Conservation (phyloP, 2,113 vertebrate species). For the Acanthisitta chloris region DNA sequence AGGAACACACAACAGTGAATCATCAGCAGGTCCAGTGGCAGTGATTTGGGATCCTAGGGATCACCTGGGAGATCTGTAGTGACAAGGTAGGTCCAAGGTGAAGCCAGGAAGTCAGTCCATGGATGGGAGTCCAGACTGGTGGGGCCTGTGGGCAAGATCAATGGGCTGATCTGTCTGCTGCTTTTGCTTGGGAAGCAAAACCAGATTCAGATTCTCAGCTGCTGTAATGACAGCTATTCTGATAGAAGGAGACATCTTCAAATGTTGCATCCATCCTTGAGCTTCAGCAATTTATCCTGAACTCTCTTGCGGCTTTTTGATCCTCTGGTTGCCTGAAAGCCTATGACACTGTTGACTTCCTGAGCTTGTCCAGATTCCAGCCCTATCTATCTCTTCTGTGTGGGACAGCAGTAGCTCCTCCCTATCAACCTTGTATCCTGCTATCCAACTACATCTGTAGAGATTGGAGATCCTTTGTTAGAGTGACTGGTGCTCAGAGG, state of each 20-base stretch:
- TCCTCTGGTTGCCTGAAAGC: neutral
- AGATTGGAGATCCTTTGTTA: neutral
- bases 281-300: neutral
- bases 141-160: rapidly evolving
- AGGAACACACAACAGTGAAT: neutral
- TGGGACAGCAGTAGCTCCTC: neutral
- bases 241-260: neutral
- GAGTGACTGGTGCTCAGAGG: neutral
- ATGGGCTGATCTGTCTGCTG: neutral
- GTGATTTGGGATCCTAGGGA: neutral
- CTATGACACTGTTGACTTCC: neutral
- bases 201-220: neutral
- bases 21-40: no score
- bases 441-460: neutral
- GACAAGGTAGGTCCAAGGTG: neutral
- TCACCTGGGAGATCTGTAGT: neutral
- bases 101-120: neutral
- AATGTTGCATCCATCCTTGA: neutral
- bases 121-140: neutral
- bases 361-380: neutral
- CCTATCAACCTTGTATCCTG: neutral
- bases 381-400: neutral
- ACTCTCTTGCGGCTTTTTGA: neutral
- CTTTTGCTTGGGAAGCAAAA: neutral
- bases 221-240: neutral